Evolutionary conservation across 2,888 invertebrate genomes (phyloP).

Genomic region (Drosophila vallismaia): DNA sequence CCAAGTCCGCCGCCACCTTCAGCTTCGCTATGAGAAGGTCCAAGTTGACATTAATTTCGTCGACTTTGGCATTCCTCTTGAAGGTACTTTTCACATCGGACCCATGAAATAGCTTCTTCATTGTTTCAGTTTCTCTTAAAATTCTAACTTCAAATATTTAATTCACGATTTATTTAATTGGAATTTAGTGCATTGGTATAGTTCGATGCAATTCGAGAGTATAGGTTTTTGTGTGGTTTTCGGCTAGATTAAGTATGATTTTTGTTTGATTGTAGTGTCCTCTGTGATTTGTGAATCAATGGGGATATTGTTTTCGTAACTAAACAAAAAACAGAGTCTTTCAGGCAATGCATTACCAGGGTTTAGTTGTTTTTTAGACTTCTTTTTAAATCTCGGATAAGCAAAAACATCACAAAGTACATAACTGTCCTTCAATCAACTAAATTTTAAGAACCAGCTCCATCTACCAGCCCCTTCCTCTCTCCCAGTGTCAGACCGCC

Average conservation of each 20-base stretch:
- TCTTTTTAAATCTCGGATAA: slow-evolving; percentile 16
- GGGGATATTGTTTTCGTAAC: background rate
- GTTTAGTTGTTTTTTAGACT: background rate
- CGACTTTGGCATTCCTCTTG: background rate
- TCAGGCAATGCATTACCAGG: too few relatives aligned
- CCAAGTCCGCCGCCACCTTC: slow-evolving; percentile 77
- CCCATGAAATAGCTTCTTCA: background rate
- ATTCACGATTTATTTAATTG: background rate
- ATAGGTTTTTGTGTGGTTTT: background rate
- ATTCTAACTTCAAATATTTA: background rate
- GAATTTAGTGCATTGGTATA: background rate
- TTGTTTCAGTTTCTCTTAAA: background rate
- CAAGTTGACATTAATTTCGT: slow-evolving; percentile 24
- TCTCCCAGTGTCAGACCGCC: slow-evolving; percentile 8
- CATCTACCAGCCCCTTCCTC: background rate
- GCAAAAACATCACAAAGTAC: slow-evolving; percentile 17
- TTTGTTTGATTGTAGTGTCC: background rate
- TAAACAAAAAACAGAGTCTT: background rate
- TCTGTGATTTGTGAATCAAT: background rate
- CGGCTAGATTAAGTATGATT: background rate
- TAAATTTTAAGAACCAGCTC: slow-evolving; percentile 52
- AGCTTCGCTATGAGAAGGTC: slow-evolving; percentile 53
- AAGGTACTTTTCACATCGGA: background rate
- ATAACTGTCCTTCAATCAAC: slow-evolving; percentile 75
- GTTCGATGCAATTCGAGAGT: background rate